Evolutionary conservation across 2,888 invertebrate genomes (phyloP), one percentile per base, ranked within the genome.

Genomic region (Spilarctia lutea): DNA sequence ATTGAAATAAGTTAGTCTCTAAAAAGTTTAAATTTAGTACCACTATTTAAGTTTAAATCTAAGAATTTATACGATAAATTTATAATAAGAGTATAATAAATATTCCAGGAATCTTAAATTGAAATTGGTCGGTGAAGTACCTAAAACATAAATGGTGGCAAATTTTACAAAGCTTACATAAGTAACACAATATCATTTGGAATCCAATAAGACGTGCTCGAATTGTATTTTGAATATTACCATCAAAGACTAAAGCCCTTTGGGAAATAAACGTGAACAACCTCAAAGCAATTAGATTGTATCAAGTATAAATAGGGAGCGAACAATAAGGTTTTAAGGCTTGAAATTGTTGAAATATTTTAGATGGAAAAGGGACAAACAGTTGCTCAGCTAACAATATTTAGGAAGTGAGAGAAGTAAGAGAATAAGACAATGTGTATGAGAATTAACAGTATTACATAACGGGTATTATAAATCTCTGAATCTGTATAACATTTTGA

Each of bases 271-370:
- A 78, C 77, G 78, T 56, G 76, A 77, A 74, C 74, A 77, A 77
- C 80, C 80, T 75, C 80, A 76, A 74, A 81, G 77, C 79, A 79
- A 83, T 81, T 79, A 83, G 79, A 83, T 84, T 83, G 71, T 83
- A 83, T 83, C 84, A 77, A 77, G 78, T 80, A 80, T 81, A 80
- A 84, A 81, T 60, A 67, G 33, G 33, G 35, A 63, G 45, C 39
- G 35, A 75, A 75, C 72, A 75, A 68, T 75, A 75, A 45, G n/a
- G 45, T 65, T 48, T 68, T 56, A 16, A 52, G 63, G 27, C 24
- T 52, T 33, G 33, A 65, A 68, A 69, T 56, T 60, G 45, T 42
- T 52, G 30, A 65, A 71, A 60, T 68, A 56, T 68, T 66, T 56
- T 27, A 24, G n/a, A 48, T 63, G 60, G n/a, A 33, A 56, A 52